Base-by-base conservation (phyloP, 2,113 vertebrate species). In the Anser cygnoides region DNA sequence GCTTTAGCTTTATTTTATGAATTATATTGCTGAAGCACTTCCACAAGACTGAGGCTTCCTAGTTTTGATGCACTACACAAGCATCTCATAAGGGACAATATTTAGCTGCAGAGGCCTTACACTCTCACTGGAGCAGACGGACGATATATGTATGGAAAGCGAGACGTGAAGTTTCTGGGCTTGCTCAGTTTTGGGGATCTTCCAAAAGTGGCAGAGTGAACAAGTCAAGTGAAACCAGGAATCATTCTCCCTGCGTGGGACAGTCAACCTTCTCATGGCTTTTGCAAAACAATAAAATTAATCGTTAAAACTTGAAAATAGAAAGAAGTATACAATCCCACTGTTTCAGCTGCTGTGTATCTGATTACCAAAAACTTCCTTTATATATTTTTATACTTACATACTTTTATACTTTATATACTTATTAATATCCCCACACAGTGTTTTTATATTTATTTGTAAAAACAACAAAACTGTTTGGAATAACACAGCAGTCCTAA, bases 271-370 rank as follows among this genome's bases (percentile, higher is more conserved):
- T 82, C 71, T 73, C 33, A 66, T 23, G 87, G 75, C 22, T 28
- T 76, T 95, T 80, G 54, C 29, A 52, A 75, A 95, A 61, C 77
- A 87, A 76, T 82, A 91, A 74, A 90, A 94, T 84, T 87, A 9
- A 13, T 35, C 73, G 70, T 75, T 87, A 63, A 89, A 76, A 20
- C n/a, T 50, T 74, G 63, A 81, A 93, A 92, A 70, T 41, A 87
- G 81, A 74, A 50, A 49, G 83, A 50, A 85, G 73, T 35, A 50
- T 82, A 50, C 44, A 79, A 77, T 68, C 75, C 87, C 46, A 44
- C 93, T 70, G 54, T n/a, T 89, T 76, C 6, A 0, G 19, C 67
- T 76, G 88, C 85, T 46, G 54, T 84, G 71, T 57, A 43, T 57
- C 89, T 91, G 62, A 81, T 87, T 54, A 70, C 74, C 84, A 68